phyloP scores from a whole-genome alignment of 2,113 vertebrate genomes.

The Hymenochirus boettgeri region DNA sequence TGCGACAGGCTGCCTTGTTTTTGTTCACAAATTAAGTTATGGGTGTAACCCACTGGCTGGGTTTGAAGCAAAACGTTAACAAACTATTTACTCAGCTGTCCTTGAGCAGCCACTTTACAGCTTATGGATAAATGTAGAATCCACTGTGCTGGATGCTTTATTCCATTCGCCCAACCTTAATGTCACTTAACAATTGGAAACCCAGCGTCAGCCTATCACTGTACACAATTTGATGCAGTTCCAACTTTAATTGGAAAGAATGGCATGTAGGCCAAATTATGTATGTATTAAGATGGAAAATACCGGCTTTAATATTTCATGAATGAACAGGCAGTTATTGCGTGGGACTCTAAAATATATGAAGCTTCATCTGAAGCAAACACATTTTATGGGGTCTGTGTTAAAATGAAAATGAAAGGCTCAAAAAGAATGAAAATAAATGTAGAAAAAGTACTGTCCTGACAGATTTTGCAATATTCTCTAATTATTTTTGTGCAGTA shows the following conservation, averaged over 20 bases:
- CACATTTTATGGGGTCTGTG: too few species aligned
- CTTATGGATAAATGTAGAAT: slow-evolving; percentile 64
- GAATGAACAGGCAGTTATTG: neutral
- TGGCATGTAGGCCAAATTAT: neutral
- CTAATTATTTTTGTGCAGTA: too few species aligned
- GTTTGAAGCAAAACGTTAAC: slow-evolving; percentile 66
- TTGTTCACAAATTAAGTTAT: slow-evolving; percentile 80
- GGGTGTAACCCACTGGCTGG: slow-evolving; percentile 75
- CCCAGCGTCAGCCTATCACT: slow-evolving; percentile 24
- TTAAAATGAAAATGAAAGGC: too few species aligned
- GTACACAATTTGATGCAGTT: slow-evolving; percentile 9
- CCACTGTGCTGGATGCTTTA: slow-evolving; percentile 60
- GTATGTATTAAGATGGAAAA: slow-evolving; percentile 4
- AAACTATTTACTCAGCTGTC: slow-evolving; percentile 80
- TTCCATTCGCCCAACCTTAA: slow-evolving; percentile 60
- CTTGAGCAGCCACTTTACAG: slow-evolving; percentile 65
- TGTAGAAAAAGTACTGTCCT: too few species aligned
- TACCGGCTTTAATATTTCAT: neutral
- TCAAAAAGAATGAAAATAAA: too few species aligned
- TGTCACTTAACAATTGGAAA: slow-evolving; percentile 48
- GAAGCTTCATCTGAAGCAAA: too few species aligned
- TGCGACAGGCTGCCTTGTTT: slow-evolving; percentile 68
- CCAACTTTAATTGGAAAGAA: slow-evolving; percentile 21
- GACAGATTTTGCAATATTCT: too few species aligned
- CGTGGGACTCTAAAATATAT: neutral